phyloP scores from a whole-genome alignment of 2,113 vertebrate species.

The Theristicus caerulescens region DNA sequence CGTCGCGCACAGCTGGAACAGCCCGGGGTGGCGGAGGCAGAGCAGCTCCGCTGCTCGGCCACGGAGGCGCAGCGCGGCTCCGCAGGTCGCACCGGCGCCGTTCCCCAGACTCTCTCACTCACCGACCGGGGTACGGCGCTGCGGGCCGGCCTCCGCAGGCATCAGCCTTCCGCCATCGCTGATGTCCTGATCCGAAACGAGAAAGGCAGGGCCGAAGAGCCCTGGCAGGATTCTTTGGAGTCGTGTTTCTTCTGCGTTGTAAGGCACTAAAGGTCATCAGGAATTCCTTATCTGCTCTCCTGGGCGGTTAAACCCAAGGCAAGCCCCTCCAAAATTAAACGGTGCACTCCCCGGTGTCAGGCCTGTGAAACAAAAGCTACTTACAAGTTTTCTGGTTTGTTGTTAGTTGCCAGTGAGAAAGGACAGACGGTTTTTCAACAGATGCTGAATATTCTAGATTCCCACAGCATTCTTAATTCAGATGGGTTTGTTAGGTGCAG shows the following conservation, averaged over 20 bases:
- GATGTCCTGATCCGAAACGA: background rate
- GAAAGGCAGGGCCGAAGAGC: background rate
- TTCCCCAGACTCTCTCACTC: background rate
- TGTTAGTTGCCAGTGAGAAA: background rate
- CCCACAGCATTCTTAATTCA: background rate
- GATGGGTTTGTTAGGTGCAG: background rate
- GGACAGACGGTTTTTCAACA: background rate
- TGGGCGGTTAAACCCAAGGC: background rate
- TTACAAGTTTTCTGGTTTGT: background rate
- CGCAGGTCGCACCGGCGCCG: accelerated
- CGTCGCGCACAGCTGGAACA: background rate
- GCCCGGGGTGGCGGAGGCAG: background rate
- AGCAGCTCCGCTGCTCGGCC: background rate
- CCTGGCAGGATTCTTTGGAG: background rate
- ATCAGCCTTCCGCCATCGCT: background rate
- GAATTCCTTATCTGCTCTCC: background rate
- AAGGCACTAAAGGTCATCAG: background rate
- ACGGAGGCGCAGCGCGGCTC: background rate
- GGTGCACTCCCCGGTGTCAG: background rate
- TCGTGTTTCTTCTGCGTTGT: background rate
- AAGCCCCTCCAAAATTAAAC: background rate
- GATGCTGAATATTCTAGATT: background rate
- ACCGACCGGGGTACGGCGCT: background rate
- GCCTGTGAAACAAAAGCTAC: background rate
- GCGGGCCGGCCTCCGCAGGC: background rate